Conservation (phyloP, 23 tunicate species). For the Trididemnum miniatum region DNA sequence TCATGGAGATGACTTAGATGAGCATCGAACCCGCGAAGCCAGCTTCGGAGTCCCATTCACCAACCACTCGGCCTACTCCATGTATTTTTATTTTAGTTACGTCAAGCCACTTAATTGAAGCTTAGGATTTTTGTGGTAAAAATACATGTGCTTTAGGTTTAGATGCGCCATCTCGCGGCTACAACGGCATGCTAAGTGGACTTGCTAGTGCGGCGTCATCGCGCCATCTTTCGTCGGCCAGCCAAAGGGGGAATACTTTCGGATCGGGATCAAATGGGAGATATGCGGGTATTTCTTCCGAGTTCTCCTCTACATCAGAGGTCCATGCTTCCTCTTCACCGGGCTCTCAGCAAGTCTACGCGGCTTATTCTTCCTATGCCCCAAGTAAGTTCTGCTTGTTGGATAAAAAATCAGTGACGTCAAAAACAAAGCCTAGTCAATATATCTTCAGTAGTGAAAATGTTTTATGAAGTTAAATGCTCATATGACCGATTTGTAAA, state of each 20-base stretch:
- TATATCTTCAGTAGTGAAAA: no score
- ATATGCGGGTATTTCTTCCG: slow-evolving; percentile 1
- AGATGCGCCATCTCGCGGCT: slow-evolving; percentile 25
- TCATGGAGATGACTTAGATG: no score
- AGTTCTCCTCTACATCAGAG: neutral
- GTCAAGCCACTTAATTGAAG: no score
- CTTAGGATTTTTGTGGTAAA: no score
- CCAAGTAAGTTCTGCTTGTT: slow-evolving; percentile 21
- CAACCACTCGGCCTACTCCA: no score
- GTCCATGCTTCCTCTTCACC: slow-evolving; percentile 31
- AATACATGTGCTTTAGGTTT: neutral
- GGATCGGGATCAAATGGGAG: neutral
- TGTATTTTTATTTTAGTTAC: no score
- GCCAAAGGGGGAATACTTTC: neutral
- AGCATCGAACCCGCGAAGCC: no score
- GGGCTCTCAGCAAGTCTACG: slow-evolving; percentile 48
- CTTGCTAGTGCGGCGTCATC: slow-evolving; percentile 16
- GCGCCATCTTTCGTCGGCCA: neutral
- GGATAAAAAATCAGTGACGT: no score
- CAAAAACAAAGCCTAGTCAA: no score
- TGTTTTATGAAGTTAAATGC: no score
- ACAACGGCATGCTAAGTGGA: slow-evolving; percentile 5
- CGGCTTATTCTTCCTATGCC: slow-evolving; percentile 74
- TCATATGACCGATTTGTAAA: no score
- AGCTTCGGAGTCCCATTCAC: no score